phyloP scores from a whole-genome alignment of 2,113 vertebrate genomes.

The Propithecus coquereli region DNA sequence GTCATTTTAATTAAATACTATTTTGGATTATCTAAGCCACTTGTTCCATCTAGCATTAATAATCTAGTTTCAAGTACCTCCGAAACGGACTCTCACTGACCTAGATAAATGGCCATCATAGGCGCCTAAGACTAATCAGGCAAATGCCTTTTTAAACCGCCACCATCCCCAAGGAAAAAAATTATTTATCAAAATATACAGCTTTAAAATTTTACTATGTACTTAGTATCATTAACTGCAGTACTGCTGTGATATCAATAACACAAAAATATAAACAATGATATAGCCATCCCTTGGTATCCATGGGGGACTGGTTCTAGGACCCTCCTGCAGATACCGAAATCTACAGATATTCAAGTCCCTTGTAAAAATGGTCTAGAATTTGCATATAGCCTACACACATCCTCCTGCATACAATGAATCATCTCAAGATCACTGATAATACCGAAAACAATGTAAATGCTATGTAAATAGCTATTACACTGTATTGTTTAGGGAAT shows the following conservation, averaged over 20 bases:
- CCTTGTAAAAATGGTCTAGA: background rate
- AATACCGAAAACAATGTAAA: background rate
- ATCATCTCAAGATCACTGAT: background rate
- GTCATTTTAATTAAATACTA: background rate
- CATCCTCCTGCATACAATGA: background rate
- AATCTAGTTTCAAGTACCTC: background rate
- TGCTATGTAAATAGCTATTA: background rate
- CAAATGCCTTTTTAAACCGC: background rate
- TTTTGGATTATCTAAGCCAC: background rate
- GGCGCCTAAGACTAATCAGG: background rate
- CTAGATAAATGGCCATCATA: background rate
- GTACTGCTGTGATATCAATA: background rate
- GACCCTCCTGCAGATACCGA: background rate
- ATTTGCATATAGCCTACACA: background rate
- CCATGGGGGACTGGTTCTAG: background rate
- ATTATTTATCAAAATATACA: background rate
- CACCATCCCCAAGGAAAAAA: background rate
- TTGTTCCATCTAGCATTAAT: background rate
- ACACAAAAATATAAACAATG: background rate
- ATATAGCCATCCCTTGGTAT: background rate
- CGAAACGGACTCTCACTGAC: background rate
- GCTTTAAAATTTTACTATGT: background rate
- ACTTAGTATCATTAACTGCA: background rate
- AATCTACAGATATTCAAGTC: background rate
- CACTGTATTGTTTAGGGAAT: background rate